phyloP scores from a whole-genome alignment of 1,140 invertebrate species.

The Nebria ingens region DNA sequence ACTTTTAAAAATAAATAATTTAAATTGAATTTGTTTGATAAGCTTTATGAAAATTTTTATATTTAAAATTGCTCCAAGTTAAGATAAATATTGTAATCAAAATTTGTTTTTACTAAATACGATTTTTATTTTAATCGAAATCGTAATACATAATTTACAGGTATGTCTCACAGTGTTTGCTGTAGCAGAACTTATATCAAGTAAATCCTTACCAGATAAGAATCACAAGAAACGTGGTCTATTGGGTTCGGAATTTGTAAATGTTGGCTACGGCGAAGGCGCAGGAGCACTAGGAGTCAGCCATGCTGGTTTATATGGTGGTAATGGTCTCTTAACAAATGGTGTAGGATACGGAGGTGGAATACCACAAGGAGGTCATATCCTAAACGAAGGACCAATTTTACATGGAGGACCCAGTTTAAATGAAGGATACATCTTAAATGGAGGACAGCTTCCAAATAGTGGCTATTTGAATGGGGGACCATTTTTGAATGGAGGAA shows the following conservation, averaged over 20 bases:
- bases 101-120: background rate
- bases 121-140: background rate
- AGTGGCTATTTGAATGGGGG: background rate
- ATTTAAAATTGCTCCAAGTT: background rate
- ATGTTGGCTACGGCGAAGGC: background rate
- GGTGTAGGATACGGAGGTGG: slow-evolving; percentile 5
- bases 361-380: background rate
- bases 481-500: background rate
- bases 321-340: background rate
- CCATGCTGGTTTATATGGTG: slow-evolving; percentile 1
- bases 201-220: background rate
- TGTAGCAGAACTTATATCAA: background rate
- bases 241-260: background rate
- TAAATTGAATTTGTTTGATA: background rate
- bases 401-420: background rate
- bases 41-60: background rate
- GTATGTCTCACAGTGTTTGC: background rate
- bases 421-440: background rate
- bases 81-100: background rate
- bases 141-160: background rate
- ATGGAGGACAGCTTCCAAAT: background rate
- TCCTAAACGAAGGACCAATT: slow-evolving; percentile 6
- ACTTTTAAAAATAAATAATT: background rate
- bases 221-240: background rate
- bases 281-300: background rate